Percentiles rank a stretch among this genome's conserved stretches.
phyloP scores from a whole-genome alignment of 2,888 invertebrate genomes.

The Psococerastis gibbosa region DNA sequence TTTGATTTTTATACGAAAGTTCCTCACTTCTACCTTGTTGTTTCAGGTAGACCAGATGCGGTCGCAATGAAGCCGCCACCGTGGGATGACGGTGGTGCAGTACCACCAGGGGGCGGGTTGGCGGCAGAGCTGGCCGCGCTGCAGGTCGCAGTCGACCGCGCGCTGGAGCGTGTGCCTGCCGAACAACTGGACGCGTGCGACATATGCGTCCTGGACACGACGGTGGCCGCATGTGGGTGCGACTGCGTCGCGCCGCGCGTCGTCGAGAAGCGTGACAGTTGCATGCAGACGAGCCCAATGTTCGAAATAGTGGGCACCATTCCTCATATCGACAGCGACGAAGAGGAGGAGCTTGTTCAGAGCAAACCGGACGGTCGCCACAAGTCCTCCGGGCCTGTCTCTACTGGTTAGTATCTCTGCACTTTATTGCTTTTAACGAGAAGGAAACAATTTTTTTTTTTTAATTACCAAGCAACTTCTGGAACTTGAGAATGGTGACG shows the following conservation, averaged over 20 bases:
- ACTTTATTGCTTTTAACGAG: slow-evolving; percentile 19
- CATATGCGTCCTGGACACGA: neutral
- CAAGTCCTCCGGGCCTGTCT: slow-evolving; percentile 13
- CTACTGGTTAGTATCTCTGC: slow-evolving; percentile 20
- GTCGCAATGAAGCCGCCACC: neutral
- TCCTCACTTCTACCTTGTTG: no score
- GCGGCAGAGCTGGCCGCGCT: neutral
- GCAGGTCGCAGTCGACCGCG: neutral
- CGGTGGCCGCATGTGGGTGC: slow-evolving; percentile 22
- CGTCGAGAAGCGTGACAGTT: slow-evolving; percentile 26
- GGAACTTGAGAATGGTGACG: no score
- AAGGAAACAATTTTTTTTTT: slow-evolving; percentile 16
- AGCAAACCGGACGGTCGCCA: slow-evolving; percentile 22
- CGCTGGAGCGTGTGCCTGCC: neutral
- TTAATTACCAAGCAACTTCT: slow-evolving; percentile 12
- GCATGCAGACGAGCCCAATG: slow-evolving; percentile 33
- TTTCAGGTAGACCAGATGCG: neutral
- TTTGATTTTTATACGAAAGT: no score
- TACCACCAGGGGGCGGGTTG: neutral
- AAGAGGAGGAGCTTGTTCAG: slow-evolving; percentile 34
- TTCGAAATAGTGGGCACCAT: slow-evolving; percentile 46
- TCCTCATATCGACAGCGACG: slow-evolving; percentile 54
- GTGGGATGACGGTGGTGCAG: neutral
- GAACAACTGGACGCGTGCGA: neutral
- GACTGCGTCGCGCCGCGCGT: slow-evolving; percentile 24